phyloP scores from a whole-genome alignment of 2,888 invertebrate genomes.

The Romanomermis culicivorax region DNA sequence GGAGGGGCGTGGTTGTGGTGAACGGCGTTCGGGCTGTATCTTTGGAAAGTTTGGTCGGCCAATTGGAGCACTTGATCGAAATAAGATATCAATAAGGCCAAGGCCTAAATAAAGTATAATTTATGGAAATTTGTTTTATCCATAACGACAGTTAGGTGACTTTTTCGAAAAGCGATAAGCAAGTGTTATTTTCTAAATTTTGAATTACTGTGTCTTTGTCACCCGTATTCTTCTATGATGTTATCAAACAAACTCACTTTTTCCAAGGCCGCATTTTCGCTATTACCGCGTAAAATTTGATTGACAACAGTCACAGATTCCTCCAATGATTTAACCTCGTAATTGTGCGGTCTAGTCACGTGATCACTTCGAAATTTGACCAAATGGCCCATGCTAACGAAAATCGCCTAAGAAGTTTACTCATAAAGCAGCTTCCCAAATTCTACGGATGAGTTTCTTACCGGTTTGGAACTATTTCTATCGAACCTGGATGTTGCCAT shows the following conservation, averaged over 20 bases:
- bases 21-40: background rate
- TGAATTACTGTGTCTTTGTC: too few relatives aligned
- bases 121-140: too few relatives aligned
- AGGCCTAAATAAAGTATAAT: background rate
- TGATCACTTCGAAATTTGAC: background rate
- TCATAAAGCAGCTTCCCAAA: too few relatives aligned
- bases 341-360: background rate
- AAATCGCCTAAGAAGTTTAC: conserved; percentile 2
- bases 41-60: conserved; percentile 3
- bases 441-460: too few relatives aligned
- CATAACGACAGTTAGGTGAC: too few relatives aligned
- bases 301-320: background rate
- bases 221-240: too few relatives aligned
- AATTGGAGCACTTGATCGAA: background rate
- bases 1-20: conserved; percentile 5
- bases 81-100: background rate
- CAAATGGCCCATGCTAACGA: conserved; percentile 3
- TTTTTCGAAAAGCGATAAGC: too few relatives aligned
- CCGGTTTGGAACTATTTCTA: too few relatives aligned
- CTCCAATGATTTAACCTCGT: background rate
- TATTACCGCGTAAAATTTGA: background rate
- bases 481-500: too few relatives aligned
- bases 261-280: background rate
- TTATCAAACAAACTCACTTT: background rate
- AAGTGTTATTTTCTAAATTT: too few relatives aligned